These are phyloP conservation scores for Noturus placidus DNA, from an alignment of 2,113 vertebrate genomes.

Conservation along the genomic window DNA sequence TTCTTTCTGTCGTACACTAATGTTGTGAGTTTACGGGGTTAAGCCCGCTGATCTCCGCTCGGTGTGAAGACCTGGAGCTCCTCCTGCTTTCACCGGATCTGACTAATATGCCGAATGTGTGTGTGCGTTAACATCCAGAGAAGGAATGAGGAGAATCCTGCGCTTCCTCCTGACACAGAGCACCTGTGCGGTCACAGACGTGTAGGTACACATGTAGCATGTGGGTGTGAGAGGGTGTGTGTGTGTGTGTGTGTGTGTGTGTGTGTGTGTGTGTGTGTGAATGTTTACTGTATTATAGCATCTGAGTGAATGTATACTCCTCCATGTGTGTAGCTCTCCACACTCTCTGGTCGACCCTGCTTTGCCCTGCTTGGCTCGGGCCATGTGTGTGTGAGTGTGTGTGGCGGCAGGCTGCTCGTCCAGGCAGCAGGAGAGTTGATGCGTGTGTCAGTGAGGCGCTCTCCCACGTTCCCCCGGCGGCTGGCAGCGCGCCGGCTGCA, in stretches of 20 bases:
- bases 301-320: constrained; percentile 42
- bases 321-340: constrained; percentile 46
- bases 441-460: constrained; percentile 88
- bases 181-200: constrained; percentile 34
- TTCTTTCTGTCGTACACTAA: background rate
- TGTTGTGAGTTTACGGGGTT: background rate
- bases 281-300: constrained; percentile 48
- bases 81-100: background rate
- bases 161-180: constrained; percentile 44
- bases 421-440: constrained; percentile 71
- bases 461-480: constrained; percentile 81
- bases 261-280: constrained; percentile 55
- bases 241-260: constrained; percentile 54
- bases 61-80: background rate
- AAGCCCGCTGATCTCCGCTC: background rate
- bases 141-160: constrained; percentile 1
- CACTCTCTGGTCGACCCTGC: constrained; percentile 55
- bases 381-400: constrained; percentile 67
- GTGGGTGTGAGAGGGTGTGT: constrained; percentile 31
- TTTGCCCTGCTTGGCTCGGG: constrained; percentile 62
- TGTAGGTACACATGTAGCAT: background rate
- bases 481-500: constrained; percentile 90
- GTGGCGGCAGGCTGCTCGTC: constrained; percentile 64
- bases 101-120: constrained; percentile 28
- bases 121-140: background rate